phyloP scores from a whole-genome alignment of 2,113 vertebrate species.

The Platichthys stellatus region DNA sequence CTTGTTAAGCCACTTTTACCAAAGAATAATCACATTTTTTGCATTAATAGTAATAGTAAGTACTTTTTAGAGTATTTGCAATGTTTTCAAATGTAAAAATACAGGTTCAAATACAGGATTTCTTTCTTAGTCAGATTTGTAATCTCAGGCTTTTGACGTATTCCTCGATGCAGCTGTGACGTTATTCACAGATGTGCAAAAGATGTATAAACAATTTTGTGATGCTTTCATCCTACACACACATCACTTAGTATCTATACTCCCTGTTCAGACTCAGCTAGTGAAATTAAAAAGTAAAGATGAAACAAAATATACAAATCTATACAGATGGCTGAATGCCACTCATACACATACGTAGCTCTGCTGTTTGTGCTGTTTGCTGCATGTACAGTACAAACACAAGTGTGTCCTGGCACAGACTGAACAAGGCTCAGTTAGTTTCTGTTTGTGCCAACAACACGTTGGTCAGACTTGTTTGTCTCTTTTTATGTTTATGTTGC shows the following conservation, averaged over 20 bases:
- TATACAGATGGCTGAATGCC: too few relatives aligned
- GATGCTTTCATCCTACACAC: not conserved
- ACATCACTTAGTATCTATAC: too few relatives aligned
- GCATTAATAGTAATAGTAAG: too few relatives aligned
- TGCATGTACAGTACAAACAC: conserved; percentile 44
- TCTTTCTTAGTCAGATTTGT: too few relatives aligned
- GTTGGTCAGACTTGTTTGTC: conserved; percentile 22
- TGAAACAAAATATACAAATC: not conserved
- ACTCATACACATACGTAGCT: not conserved
- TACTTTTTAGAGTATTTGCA: too few relatives aligned
- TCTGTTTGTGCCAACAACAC: conserved; percentile 51
- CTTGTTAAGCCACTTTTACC: too few relatives aligned
- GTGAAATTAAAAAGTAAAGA: not conserved
- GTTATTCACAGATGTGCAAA: too few relatives aligned
- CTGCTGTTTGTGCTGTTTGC: conserved; percentile 12
- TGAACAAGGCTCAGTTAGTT: conserved; percentile 25
- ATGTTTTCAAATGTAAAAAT: too few relatives aligned
- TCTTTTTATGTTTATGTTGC: conserved; percentile 16
- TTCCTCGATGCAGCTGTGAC: too few relatives aligned
- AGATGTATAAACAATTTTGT: not conserved
- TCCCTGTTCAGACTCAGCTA: not conserved
- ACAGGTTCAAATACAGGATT: too few relatives aligned
- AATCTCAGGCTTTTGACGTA: too few relatives aligned
- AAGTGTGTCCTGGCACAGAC: conserved; percentile 37
- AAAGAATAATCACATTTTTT: too few relatives aligned